Percentiles rank a stretch among this genome's conserved stretches.
phyloP scores from a whole-genome alignment of 2,113 vertebrate species.

The Sitta europaea region DNA sequence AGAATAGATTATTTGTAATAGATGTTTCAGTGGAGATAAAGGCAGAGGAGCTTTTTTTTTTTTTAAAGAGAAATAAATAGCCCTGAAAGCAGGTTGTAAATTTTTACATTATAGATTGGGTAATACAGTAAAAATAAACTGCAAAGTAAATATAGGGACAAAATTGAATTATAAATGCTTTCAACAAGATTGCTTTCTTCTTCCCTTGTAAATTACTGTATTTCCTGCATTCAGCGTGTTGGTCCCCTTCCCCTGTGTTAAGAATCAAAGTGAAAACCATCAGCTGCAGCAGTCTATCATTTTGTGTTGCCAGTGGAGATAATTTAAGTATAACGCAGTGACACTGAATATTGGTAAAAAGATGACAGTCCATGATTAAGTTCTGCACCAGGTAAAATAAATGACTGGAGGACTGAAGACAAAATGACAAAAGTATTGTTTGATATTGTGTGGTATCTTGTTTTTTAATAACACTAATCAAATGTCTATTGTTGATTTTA shows the following conservation, averaged over 20 bases:
- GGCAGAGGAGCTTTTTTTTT: not conserved
- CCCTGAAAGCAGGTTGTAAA: slow-evolving; percentile 8
- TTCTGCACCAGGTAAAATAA: slow-evolving; percentile 58
- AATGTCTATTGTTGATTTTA: slow-evolving; percentile 56
- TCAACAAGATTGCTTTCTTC: slow-evolving; percentile 30
- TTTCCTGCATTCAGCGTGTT: slow-evolving; percentile 8
- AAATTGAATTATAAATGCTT: slow-evolving; percentile 60
- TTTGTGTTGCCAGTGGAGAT: slow-evolving; percentile 66
- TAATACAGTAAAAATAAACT: slow-evolving; percentile 22
- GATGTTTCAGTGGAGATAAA: not conserved
- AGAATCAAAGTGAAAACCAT: slow-evolving; percentile 41
- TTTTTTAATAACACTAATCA: slow-evolving; percentile 68
- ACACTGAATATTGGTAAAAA: slow-evolving; percentile 70
- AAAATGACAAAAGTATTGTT: slow-evolving; percentile 36
- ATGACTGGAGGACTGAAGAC: slow-evolving; percentile 46
- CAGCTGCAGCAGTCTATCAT: slow-evolving; percentile 44
- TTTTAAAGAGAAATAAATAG: not conserved
- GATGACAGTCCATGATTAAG: slow-evolving; percentile 65
- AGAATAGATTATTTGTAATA: not conserved
- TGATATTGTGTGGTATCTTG: not conserved
- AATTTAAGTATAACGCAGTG: slow-evolving; percentile 56
- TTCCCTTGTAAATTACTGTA: slow-evolving; percentile 44
- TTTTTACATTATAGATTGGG: slow-evolving; percentile 14
- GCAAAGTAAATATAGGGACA: not conserved
- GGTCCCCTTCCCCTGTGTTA: not conserved